Evolutionary conservation across 2,797 vertebrate species (phyloP).

Genomic region (Amniataba percoides): DNA sequence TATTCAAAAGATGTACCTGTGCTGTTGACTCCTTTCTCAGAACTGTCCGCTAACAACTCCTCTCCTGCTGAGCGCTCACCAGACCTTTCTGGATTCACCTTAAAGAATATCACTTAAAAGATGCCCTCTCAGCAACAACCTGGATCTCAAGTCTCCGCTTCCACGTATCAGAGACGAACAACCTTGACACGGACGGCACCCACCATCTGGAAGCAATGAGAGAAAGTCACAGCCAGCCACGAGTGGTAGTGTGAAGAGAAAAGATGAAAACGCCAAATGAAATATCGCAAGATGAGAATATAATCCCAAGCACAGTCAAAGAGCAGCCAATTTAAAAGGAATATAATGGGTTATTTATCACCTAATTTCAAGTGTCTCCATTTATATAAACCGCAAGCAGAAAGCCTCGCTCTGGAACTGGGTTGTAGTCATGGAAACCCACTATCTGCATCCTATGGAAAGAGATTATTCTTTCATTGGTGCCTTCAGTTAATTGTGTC

Average conservation of each 20-base stretch:
- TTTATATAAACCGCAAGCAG: conserved; percentile 56
- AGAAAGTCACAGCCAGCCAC: conserved; percentile 26
- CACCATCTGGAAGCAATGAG: not conserved
- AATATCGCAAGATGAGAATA: conserved; percentile 39
- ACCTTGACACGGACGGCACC: not conserved
- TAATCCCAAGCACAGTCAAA: conserved; percentile 41
- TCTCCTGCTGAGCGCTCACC: not conserved
- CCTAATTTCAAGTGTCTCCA: conserved; percentile 49
- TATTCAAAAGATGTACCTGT: too few relatives aligned
- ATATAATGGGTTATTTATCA: conserved; percentile 62
- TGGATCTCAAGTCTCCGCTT: conserved; percentile 10
- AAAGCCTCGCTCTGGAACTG: conserved; percentile 49
- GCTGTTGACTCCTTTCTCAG: too few relatives aligned
- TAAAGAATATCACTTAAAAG: not conserved
- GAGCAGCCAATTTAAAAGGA: conserved; percentile 33
- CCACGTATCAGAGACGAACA: not conserved
- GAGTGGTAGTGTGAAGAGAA: not conserved
- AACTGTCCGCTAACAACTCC: too few relatives aligned
- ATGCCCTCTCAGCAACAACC: conserved; percentile 10
- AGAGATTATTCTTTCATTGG: conserved; percentile 54
- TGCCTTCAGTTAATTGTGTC: conserved; percentile 60
- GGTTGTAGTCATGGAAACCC: conserved; percentile 77
- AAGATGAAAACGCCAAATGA: conserved; percentile 44
- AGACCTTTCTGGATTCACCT: not conserved
- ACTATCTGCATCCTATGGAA: conserved; percentile 47